Percentiles rank a stretch among this genome's conserved stretches.
These are phyloP conservation scores for Ochropleura plecta DNA, from an alignment of 2,888 invertebrate genomes.

Conservation along the genomic window DNA sequence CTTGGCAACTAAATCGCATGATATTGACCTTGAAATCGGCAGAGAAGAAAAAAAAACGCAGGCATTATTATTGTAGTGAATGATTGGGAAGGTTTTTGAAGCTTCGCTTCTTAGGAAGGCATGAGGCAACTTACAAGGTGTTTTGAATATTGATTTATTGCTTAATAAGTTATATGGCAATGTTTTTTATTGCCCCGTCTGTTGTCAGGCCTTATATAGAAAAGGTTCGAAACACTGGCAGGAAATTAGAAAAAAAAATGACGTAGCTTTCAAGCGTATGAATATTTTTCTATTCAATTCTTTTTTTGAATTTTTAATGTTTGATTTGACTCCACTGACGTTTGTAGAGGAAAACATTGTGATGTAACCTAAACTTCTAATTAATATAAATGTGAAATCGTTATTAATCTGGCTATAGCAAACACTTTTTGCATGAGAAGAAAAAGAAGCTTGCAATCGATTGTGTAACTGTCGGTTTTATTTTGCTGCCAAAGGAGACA, in stretches of 20 bases:
- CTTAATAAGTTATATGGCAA: conserved; percentile 10
- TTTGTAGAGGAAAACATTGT: neutral
- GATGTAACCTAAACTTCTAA: neutral
- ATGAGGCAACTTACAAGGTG: conserved; percentile 8
- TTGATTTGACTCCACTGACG: neutral
- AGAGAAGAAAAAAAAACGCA: conserved; percentile 39
- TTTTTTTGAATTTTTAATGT: neutral
- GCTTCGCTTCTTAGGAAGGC: conserved; percentile 13
- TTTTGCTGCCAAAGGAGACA: no score
- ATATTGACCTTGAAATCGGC: conserved; percentile 56
- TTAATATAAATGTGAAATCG: no score
- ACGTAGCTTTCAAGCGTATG: neutral
- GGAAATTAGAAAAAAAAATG: neutral
- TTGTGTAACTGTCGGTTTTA: no score
- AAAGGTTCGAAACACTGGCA: no score
- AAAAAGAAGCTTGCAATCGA: no score
- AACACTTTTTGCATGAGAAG: no score
- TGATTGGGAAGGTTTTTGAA: conserved; percentile 39
- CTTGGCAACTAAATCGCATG: conserved; percentile 59
- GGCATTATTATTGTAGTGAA: conserved; percentile 46
- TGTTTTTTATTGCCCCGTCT: neutral
- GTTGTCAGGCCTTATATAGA: neutral
- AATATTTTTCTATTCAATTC: neutral
- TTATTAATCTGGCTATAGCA: no score
- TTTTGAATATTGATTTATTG: conserved; percentile 50